Base-by-base conservation (phyloP, 2,888 invertebrate species). In the Gandaritis pyraliata region DNA sequence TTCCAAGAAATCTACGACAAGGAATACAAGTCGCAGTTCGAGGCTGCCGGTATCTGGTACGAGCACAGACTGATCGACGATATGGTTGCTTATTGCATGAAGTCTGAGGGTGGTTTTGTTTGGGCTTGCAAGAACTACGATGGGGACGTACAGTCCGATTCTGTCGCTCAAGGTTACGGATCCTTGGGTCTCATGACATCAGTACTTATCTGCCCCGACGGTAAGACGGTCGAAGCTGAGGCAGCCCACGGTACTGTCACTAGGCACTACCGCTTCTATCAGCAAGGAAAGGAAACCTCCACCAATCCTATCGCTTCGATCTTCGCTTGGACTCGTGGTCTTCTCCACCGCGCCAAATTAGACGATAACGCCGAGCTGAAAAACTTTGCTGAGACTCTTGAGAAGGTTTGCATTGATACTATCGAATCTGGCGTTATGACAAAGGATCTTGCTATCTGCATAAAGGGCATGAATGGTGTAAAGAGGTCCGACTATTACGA, bases 111-210 rank as follows among this genome's bases (percentile, higher is more conserved):
- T 71, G 99, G 99, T 45, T 99, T 99, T 86, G 98, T 99, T 0
- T 99, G 99, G 99, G 98, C 99, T 8, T 99, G 99, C 88, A 99
- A 99, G 87, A 99, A 99, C 88, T 99, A 99, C 83, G 99, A 99
- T 81, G 99, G 99, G 45, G 99, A 99, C 88, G 99, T 99, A 0
- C 99, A 99, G 87, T 98, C 98, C 0, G 99, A 99, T 87, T 97
- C 98, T 0, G 97, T 99, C 30, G 99, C 99, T 63, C 99, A 99
- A 90, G 99, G 98, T 36, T 97, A 96, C 75, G 97, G 99, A 12
- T 99, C 98, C 0, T 93, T 99, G 61, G 99, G 99, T 71, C 94
- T 99, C 72, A 99, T 99, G 99, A 99, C 99, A 0, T 98, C 98
- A 12, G 99, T 99, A 0, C 93, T 99, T 45, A 88, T 99, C 58